A percentile compares a stretch with the other conserved stretches of the same genome.
Evolutionary conservation across 2,797 vertebrate genomes (phyloP).

Genomic region (Labeo calbasu): DNA sequence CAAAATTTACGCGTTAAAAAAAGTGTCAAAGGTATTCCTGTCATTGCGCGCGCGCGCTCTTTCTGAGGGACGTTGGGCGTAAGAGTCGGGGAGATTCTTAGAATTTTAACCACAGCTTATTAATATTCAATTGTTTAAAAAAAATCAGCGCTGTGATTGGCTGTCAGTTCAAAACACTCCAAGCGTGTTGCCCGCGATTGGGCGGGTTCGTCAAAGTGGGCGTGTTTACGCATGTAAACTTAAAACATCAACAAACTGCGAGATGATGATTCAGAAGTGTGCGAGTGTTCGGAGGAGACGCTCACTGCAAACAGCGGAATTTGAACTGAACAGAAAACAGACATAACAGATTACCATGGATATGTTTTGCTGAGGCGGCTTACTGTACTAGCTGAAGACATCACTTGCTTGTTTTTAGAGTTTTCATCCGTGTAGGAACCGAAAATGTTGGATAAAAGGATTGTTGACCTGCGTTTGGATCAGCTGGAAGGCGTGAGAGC

Average conservation of each 20-base stretch:
- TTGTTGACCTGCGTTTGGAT: slow-evolving; percentile 60
- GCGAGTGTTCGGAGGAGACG: neutral
- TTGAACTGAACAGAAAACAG: neutral
- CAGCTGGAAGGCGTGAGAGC: slow-evolving; percentile 58
- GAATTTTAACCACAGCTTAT: slow-evolving; percentile 42
- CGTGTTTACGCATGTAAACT: slow-evolving; percentile 52
- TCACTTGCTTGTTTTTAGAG: neutral
- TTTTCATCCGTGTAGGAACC: neutral
- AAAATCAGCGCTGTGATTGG: slow-evolving; percentile 60
- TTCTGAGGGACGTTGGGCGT: slow-evolving; percentile 19
- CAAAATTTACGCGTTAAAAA: neutral
- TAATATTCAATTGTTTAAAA: slow-evolving; percentile 48
- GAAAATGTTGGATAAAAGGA: slow-evolving; percentile 68
- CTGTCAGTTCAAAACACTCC: slow-evolving; percentile 66
- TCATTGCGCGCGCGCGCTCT: slow-evolving; percentile 6
- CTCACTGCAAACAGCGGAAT: neutral
- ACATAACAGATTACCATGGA: slow-evolving; percentile 35
- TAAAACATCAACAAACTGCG: slow-evolving; percentile 64
- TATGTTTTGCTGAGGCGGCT: slow-evolving; percentile 17
- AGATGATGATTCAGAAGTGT: neutral
- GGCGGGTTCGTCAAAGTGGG: slow-evolving; percentile 45
- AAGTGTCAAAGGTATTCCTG: neutral
- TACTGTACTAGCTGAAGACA: neutral
- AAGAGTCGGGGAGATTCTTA: slow-evolving; percentile 37
- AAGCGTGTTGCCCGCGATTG: slow-evolving; percentile 56